Conservation (phyloP, 2,888 invertebrate species). For the Athrips mouffetella region DNA sequence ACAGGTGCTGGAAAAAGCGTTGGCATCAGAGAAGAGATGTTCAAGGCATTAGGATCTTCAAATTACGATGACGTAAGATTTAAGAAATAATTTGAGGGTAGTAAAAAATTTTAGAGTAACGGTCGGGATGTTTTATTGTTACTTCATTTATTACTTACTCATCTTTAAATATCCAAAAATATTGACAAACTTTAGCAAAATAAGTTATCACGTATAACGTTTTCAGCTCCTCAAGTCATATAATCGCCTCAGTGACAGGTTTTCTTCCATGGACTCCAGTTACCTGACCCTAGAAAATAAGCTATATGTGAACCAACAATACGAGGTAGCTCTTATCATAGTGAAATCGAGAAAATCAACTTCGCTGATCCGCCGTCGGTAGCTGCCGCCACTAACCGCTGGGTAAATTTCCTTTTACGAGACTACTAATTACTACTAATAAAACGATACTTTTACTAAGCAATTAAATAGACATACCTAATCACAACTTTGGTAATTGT, state of each 20-base stretch:
- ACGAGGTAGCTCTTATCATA: slow-evolving; percentile 32
- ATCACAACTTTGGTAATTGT: too few species aligned
- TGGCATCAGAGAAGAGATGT: slow-evolving; percentile 33
- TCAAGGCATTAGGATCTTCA: slow-evolving; percentile 31
- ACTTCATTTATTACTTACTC: too few species aligned
- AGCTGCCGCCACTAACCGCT: slow-evolving; percentile 29
- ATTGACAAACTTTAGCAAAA: too few species aligned
- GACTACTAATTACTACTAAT: too few species aligned
- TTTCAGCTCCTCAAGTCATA: slow-evolving; percentile 32
- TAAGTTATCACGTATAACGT: too few species aligned
- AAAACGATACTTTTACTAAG: too few species aligned
- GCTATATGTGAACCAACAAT: slow-evolving; percentile 35
- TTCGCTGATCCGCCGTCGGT: slow-evolving; percentile 31
- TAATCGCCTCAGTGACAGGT: slow-evolving; percentile 31
- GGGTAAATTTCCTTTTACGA: slow-evolving; percentile 31
- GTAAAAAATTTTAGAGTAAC: too few species aligned
- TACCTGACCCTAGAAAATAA: slow-evolving; percentile 45
- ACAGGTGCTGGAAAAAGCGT: slow-evolving; percentile 24
- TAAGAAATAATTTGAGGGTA: too few species aligned
- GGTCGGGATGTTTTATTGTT: too few species aligned
- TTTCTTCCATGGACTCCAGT: slow-evolving; percentile 34
- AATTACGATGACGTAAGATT: slow-evolving; percentile 37
- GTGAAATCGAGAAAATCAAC: slow-evolving; percentile 36
- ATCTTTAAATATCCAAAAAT: too few species aligned
- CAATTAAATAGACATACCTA: too few species aligned